A percentile compares a stretch with the other conserved stretches of the same genome.
phyloP scores from a whole-genome alignment of 2,888 invertebrate species.

The Protophormia terraenovae region DNA sequence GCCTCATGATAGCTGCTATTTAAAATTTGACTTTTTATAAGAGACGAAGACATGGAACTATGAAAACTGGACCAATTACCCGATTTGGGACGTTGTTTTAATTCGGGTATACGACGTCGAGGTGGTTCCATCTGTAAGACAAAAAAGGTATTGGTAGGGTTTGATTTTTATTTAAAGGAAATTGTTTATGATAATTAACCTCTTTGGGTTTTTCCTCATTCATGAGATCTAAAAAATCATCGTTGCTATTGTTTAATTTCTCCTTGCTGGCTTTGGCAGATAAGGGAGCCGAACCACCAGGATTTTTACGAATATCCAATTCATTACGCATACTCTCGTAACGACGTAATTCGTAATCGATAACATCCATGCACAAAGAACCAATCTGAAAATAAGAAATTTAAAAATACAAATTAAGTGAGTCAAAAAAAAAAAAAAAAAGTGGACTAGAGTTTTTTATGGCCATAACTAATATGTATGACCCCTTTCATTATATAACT shows the following conservation, averaged over 20 bases:
- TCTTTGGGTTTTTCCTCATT: slow-evolving; percentile 82
- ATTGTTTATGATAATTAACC: slow-evolving; percentile 68
- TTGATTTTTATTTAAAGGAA: background rate
- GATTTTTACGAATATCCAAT: slow-evolving; percentile 83
- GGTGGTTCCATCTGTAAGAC: slow-evolving; percentile 83
- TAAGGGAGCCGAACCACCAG: slow-evolving; percentile 73
- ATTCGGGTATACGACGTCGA: slow-evolving; percentile 87
- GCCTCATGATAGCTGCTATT: slow-evolving; percentile 88
- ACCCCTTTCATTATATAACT: too few relatives aligned
- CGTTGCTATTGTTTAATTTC: slow-evolving; percentile 78
- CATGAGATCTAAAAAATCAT: slow-evolving; percentile 81
- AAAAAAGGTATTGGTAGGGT: background rate
- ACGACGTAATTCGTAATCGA: slow-evolving; percentile 96
- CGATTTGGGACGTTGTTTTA: slow-evolving; percentile 88
- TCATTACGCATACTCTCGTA: slow-evolving; percentile 96
- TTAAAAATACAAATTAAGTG: too few relatives aligned
- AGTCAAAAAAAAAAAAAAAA: too few relatives aligned
- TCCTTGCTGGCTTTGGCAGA: slow-evolving; percentile 79
- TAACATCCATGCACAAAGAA: slow-evolving; percentile 97
- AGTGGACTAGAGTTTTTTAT: too few relatives aligned
- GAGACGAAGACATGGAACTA: slow-evolving; percentile 81
- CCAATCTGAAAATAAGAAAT: slow-evolving; percentile 86
- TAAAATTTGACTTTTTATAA: slow-evolving; percentile 84
- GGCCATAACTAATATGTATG: too few relatives aligned
- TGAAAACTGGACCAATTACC: slow-evolving; percentile 85